A percentile compares a stretch with the other conserved stretches of the same genome.
These are phyloP conservation scores for Theonella swinhoei DNA, from an alignment of 37 sponge, comb jelly and placozoan species.

Conservation along the genomic window DNA sequence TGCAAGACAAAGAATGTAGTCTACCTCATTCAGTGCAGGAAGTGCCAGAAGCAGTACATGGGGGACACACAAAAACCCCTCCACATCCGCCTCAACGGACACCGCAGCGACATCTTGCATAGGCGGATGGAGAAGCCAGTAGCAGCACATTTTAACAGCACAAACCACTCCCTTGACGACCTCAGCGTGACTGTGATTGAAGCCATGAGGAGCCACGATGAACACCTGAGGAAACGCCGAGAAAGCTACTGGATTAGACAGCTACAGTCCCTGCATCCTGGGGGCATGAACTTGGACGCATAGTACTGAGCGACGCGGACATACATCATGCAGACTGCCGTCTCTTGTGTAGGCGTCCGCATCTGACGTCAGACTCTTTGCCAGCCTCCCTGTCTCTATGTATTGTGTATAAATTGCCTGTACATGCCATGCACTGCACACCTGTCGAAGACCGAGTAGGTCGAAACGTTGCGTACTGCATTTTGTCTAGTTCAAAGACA, in stretches of 20 bases:
- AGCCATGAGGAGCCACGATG: background rate
- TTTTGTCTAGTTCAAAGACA: no score
- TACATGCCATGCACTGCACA: no score
- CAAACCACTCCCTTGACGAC: background rate
- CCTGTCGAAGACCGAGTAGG: no score
- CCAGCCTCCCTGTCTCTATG: no score
- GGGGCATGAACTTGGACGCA: background rate
- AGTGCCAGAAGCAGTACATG: background rate
- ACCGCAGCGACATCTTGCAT: background rate
- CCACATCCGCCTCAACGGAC: slow-evolving; percentile 10
- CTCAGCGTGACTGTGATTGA: background rate
- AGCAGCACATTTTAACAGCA: slow-evolving; percentile 1
- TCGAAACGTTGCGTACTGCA: no score
- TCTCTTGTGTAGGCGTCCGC: no score
- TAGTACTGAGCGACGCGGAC: no score
- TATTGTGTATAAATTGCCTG: no score
- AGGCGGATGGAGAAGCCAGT: background rate
- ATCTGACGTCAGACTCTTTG: no score
- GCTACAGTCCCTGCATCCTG: background rate
- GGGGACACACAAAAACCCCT: slow-evolving; percentile 16
- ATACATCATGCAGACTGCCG: no score
- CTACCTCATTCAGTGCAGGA: slow-evolving; percentile 8
- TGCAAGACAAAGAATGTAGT: slow-evolving; percentile 9
- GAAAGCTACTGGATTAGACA: background rate
- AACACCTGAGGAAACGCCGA: background rate